These are phyloP conservation scores for Embidobia sp. DNA, from an alignment of 2,888 invertebrate genomes.

Conservation along the genomic window DNA sequence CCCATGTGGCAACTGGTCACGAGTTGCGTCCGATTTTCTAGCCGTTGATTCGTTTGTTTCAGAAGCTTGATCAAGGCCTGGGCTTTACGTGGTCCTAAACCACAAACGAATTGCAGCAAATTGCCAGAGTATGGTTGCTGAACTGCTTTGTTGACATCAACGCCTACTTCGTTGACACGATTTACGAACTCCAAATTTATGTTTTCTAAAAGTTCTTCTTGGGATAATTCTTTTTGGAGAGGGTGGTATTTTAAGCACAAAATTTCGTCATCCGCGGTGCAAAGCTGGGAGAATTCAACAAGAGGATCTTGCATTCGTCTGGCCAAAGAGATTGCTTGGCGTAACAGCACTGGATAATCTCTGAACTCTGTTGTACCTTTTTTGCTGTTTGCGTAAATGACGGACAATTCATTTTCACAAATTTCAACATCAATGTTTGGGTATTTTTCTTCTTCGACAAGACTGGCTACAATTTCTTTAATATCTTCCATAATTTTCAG, in stretches of 20 bases:
- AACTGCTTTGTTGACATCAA: constrained; percentile 97
- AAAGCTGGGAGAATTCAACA: constrained; percentile 97
- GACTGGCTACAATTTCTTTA: constrained; percentile 87
- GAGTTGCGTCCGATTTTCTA: constrained; percentile 95
- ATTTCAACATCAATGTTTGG: constrained; percentile 94
- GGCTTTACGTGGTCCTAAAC: constrained; percentile 97
- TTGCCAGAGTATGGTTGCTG: constrained; percentile 93
- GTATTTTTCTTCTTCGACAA: constrained; percentile 92
- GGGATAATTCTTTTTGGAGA: constrained; percentile 86
- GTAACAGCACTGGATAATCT: constrained; percentile 94
- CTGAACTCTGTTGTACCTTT: constrained; percentile 93
- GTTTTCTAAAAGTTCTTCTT: constrained; percentile 93
- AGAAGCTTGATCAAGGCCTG: constrained; percentile 92
- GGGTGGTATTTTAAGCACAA: constrained; percentile 96
- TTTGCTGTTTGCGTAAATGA: constrained; percentile 95
- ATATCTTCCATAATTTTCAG: constrained; percentile 91
- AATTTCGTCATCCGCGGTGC: constrained; percentile 98
- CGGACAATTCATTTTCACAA: constrained; percentile 95
- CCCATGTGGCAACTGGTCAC: constrained; percentile 98
- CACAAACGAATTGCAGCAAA: constrained; percentile 97
- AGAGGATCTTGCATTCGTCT: constrained; percentile 97
- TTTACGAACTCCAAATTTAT: constrained; percentile 96
- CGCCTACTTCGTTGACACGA: constrained; percentile 98
- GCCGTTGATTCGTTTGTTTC: constrained; percentile 94
- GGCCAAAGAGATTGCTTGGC: constrained; percentile 96